Evolutionary conservation across 2,113 vertebrate genomes (phyloP).

Genomic region (Osmerus eperlanus): DNA sequence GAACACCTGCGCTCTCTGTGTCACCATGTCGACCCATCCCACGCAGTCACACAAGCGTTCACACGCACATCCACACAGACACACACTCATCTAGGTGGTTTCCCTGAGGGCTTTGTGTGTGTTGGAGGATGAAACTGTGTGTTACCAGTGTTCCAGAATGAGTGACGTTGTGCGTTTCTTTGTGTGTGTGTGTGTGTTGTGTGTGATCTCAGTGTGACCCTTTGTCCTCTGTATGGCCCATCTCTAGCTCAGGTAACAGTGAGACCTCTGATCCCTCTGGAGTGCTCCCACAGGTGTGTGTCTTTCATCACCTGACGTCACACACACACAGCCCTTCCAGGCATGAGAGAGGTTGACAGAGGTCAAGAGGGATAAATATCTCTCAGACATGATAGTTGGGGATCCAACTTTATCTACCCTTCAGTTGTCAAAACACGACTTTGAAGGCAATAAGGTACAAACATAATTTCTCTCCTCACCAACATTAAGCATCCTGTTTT

Average conservation of each 20-base stretch:
- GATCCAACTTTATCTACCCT: neutral
- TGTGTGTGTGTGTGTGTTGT: neutral
- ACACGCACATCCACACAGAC: conserved; percentile 9
- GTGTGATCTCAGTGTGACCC: conserved; percentile 5
- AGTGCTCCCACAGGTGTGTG: neutral
- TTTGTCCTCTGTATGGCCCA: neutral
- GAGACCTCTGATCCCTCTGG: conserved; percentile 4
- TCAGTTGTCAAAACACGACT: neutral
- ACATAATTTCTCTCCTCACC: too few relatives aligned
- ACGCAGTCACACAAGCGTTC: conserved; percentile 47
- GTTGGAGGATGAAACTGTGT: neutral
- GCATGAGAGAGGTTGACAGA: neutral
- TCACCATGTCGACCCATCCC: conserved; percentile 45
- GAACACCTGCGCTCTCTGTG: conserved; percentile 49
- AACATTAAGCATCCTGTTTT: too few relatives aligned
- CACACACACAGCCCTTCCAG: neutral
- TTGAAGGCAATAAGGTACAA: too few relatives aligned
- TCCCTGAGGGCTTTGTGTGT: neutral
- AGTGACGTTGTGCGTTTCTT: neutral
- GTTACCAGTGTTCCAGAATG: neutral
- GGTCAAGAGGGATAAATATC: neutral
- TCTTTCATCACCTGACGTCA: conserved; percentile 2
- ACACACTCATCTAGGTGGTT: neutral
- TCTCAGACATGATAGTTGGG: too few relatives aligned
- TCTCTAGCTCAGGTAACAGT: conserved; percentile 2